A percentile compares a stretch with the other conserved stretches of the same genome.
These are phyloP conservation scores for Neoitamus cyanurus DNA, from an alignment of 2,888 invertebrate genomes.

Conservation along the genomic window DNA sequence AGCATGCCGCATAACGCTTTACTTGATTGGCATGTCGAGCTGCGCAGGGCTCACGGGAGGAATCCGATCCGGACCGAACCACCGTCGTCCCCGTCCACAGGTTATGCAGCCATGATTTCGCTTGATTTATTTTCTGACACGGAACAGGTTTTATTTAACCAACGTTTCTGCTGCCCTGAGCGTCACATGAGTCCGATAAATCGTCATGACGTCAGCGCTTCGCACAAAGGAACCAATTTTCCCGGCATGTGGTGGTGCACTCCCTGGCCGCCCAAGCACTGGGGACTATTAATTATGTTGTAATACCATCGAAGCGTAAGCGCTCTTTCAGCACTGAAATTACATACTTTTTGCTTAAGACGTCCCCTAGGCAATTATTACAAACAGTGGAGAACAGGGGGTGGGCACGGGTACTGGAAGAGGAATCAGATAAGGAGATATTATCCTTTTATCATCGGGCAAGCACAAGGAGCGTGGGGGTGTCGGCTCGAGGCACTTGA, in stretches of 20 bases:
- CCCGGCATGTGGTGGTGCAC: not conserved
- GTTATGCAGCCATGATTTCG: not conserved
- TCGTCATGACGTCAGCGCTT: slow-evolving; percentile 11
- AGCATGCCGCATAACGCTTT: not conserved
- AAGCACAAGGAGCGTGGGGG: not conserved
- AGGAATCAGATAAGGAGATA: not conserved
- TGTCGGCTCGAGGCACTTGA: not conserved
- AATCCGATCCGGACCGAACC: not conserved
- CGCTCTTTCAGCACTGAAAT: not conserved
- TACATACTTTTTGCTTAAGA: slow-evolving; percentile 16
- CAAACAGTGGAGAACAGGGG: not conserved
- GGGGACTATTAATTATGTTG: slow-evolving; percentile 30
- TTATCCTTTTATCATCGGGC: slow-evolving; percentile 9
- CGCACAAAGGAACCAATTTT: not conserved
- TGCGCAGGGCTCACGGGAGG: not conserved
- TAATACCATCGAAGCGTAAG: slow-evolving; percentile 1
- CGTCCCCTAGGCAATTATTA: slow-evolving; percentile 3
- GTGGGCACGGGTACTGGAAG: not conserved
- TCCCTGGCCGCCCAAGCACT: not conserved
- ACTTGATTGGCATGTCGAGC: not conserved
- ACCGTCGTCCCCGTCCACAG: not conserved
- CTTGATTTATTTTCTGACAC: slow-evolving; percentile 9
- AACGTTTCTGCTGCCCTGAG: not conserved
- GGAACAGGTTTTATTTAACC: not conserved
- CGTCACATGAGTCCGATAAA: not conserved